These are phyloP conservation scores for Micoletzkya japonica DNA, from an alignment of 2,888 invertebrate genomes.

Conservation along the genomic window DNA sequence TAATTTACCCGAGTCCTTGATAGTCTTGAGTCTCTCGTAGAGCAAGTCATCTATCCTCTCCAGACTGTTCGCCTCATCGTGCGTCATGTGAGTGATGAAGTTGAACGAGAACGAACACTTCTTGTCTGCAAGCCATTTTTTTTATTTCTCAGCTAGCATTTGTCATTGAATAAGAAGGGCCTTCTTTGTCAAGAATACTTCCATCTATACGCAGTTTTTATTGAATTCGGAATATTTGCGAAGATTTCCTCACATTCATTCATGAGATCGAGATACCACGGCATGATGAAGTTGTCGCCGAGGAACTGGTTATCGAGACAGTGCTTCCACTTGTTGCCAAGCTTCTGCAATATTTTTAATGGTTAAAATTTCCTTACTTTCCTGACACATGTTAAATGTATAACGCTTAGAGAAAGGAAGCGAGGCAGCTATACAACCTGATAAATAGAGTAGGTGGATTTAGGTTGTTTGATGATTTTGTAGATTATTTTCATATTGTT, in stretches of 20 bases:
- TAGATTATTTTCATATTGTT: background rate
- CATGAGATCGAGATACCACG: conserved; percentile 41
- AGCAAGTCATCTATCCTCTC: background rate
- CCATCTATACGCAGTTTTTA: too few relatives aligned
- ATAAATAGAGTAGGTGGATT: too few relatives aligned
- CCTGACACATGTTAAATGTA: conserved; percentile 31
- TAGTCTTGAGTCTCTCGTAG: background rate
- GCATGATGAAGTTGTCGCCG: conserved; percentile 34
- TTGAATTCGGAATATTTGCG: too few relatives aligned
- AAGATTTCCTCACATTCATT: too few relatives aligned
- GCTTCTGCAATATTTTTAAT: too few relatives aligned
- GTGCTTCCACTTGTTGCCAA: conserved; percentile 40
- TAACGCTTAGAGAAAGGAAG: background rate
- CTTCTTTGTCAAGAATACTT: too few relatives aligned
- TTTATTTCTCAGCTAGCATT: background rate
- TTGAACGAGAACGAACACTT: background rate
- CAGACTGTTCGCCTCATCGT: background rate
- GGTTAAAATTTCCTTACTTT: too few relatives aligned
- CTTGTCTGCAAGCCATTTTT: background rate
- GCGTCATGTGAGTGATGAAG: background rate
- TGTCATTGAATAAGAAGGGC: conserved; percentile 28
- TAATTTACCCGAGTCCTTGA: background rate
- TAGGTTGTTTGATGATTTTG: too few relatives aligned
- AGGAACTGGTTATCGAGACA: conserved; percentile 38
- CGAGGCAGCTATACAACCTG: too few relatives aligned